Percentiles rank a stretch among this genome's conserved stretches.
Conservation (phyloP, 2,113 vertebrate species). For the Gymnogyps californianus region DNA sequence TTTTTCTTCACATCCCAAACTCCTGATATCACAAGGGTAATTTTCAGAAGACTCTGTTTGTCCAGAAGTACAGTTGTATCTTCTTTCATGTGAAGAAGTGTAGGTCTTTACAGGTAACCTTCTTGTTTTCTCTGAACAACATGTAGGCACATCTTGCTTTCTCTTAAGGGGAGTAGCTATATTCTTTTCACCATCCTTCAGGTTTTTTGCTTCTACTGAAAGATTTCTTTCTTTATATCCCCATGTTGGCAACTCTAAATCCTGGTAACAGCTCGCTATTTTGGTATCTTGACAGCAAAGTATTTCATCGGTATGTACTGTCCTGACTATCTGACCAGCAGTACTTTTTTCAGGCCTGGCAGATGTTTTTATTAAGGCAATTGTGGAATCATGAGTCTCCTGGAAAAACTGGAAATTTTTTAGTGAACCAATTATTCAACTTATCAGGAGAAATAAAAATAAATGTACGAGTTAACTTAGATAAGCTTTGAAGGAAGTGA, state of each 20-base stretch:
- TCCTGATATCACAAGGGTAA: constrained; percentile 68
- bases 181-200: background rate
- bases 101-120: background rate
- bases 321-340: background rate
- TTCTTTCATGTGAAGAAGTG: background rate
- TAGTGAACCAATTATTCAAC: background rate
- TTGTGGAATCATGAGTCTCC: background rate
- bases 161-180: constrained; percentile 32
- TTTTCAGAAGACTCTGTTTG: constrained; percentile 16
- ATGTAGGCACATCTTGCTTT: background rate
- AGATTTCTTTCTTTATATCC: background rate
- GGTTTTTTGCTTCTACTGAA: background rate
- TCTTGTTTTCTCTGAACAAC: constrained; percentile 4
- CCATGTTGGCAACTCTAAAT: background rate
- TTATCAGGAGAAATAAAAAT: background rate
- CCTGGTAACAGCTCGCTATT: background rate
- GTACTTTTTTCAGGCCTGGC: background rate
- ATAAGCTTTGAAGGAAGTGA: background rate
- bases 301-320: background rate
- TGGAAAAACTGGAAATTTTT: constrained; percentile 8
- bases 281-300: background rate
- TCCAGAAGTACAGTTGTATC: background rate
- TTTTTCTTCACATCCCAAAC: constrained; percentile 70
- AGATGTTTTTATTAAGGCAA: background rate
- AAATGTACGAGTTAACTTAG: background rate